Percentiles rank a stretch among this genome's conserved stretches.
Conservation (phyloP, 1,140 invertebrate species). For the Lucilia sericata region DNA sequence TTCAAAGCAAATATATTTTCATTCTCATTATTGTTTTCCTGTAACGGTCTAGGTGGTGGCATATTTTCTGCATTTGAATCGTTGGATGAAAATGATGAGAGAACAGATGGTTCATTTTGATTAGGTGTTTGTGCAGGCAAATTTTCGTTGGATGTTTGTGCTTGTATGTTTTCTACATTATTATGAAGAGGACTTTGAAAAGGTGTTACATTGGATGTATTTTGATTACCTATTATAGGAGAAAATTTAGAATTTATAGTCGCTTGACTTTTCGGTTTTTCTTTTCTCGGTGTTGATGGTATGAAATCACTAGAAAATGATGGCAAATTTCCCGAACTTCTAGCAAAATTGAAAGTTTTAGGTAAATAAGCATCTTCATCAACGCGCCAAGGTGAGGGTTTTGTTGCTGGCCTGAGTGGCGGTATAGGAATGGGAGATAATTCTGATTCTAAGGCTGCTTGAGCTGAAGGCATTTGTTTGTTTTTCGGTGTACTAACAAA, state of each 20-base stretch:
- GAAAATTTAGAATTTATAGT: not conserved
- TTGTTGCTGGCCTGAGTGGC: not conserved
- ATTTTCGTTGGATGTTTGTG: not conserved
- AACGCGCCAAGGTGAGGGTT: conserved; percentile 60
- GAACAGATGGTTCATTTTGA: not conserved
- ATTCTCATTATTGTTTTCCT: conserved; percentile 47
- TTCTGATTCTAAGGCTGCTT: not conserved
- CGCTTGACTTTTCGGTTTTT: conserved; percentile 6
- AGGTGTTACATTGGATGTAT: not conserved
- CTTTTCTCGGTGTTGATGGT: conserved; percentile 45
- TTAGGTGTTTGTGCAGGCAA: not conserved
- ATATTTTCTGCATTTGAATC: conserved; percentile 62
- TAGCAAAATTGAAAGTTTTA: conserved; percentile 56
- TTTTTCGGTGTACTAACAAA: conserved; percentile 58
- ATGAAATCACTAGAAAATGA: conserved; percentile 63
- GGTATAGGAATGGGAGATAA: conserved; percentile 54
- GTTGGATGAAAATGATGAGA: conserved; percentile 47
- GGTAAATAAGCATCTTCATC: conserved; percentile 54
- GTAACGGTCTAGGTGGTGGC: conserved; percentile 47
- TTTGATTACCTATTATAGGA: not conserved
- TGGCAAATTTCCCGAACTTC: conserved; percentile 58
- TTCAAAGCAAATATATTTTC: conserved; percentile 52
- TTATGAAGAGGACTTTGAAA: not conserved
- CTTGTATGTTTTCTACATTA: not conserved
- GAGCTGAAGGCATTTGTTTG: conserved; percentile 21